Evolutionary conservation across 1,140 invertebrate genomes (phyloP), one percentile per base, ranked within the genome.

Genomic region (Cyclargus thomasi): DNA sequence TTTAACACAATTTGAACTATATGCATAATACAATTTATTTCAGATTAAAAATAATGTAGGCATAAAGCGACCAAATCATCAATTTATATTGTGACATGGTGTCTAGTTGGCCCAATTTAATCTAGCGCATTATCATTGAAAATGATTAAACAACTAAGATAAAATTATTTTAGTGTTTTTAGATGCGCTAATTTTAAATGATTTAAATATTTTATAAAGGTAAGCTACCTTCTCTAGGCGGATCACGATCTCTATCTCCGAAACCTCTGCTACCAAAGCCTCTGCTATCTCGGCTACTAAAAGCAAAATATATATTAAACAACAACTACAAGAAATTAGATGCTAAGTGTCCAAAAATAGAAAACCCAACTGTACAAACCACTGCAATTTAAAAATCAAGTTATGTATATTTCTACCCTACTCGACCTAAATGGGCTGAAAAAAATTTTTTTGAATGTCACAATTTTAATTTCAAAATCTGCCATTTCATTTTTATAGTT

Each of bases 221-320:
- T 64, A 35, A 63, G 10, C 67, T 79, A 89, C 86, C 85, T 80
- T 89, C 86, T 80, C 81, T 82, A 1, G 85, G 81, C 17, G 82
- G 78, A 36, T 83, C 91, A 36, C 85, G 74, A 20, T 85, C 82
- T n/a, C 82, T 77, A 69, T 88, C 86, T 4, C 89, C 86, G 65
- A 86, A 90, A 18, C 86, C 81, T 75, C 83, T 74, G 3, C 81
- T 71, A 11, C 87, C 85, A 63, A 88, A 90, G 16, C 87, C 85
- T 79, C 85, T 76, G 67, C 82, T 72, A 17, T 85, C 83, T 22
- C 81, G 74, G 69, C 73, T 78, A 22, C 39, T 47, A 16, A 11
- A 47, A 0, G 8, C 39, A 47, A 47, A 47, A 47, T 29, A 8
- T 29, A n/a, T n/a, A n/a, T n/a, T n/a, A n/a, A n/a, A n/a, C n/a